Percentiles rank a stretch among this genome's conserved stretches.
These are phyloP conservation scores for Tadarida brasiliensis DNA, from an alignment of 2,797 vertebrate species.

Conservation along the genomic window DNA sequence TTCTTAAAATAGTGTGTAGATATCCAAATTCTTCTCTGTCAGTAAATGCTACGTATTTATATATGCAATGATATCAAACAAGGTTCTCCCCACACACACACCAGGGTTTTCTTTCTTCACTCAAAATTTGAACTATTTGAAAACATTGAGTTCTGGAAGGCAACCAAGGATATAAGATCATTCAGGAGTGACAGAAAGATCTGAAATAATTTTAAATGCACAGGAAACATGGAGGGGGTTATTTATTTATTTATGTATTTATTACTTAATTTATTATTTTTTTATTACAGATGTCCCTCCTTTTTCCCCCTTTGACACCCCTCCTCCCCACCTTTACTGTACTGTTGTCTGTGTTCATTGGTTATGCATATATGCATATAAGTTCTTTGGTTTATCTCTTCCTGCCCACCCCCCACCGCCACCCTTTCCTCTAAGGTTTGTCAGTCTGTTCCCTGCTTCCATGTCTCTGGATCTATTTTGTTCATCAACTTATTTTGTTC, in stretches of 20 bases:
- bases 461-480: too few relatives aligned
- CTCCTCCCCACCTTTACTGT: too few relatives aligned
- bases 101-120: background rate
- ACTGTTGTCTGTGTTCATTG: too few relatives aligned
- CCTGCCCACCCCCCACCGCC: too few relatives aligned
- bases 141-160: background rate
- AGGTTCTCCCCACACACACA: background rate
- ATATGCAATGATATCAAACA: background rate
- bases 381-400: too few relatives aligned
- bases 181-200: background rate
- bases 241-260: background rate
- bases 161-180: background rate
- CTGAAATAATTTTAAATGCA: slow-evolving; percentile 6
- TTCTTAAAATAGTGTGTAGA: slow-evolving; percentile 26
- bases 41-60: background rate
- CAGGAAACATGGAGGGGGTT: background rate
- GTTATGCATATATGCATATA: too few relatives aligned
- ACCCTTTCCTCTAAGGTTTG: too few relatives aligned
- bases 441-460: too few relatives aligned
- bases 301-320: too few relatives aligned
- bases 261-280: too few relatives aligned
- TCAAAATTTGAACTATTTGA: slow-evolving; percentile 39
- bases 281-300: too few relatives aligned
- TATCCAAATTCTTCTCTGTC: background rate
- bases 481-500: too few relatives aligned